phyloP scores from a whole-genome alignment of 2,113 vertebrate species.

The Axis porcinus region DNA sequence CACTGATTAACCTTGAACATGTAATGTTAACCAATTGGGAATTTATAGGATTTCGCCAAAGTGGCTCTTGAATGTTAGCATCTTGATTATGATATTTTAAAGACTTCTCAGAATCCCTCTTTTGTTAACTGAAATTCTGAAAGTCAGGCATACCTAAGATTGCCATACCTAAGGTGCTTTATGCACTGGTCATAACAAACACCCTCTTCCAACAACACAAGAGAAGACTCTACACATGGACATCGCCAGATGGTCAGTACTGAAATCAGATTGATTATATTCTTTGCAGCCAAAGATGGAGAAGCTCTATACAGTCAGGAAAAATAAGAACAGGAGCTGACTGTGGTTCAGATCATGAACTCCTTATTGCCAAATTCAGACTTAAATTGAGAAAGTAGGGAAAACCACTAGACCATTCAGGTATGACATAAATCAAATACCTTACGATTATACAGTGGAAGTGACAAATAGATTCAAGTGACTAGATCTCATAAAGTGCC shows the following conservation, averaged over 20 bases:
- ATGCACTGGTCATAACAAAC: background rate
- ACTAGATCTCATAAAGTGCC: background rate
- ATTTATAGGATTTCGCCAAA: slow-evolving; percentile 21
- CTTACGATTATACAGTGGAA: background rate
- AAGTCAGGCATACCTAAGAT: background rate
- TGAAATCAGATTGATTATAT: background rate
- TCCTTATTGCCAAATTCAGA: background rate
- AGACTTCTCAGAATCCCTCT: slow-evolving; percentile 32
- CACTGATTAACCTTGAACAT: slow-evolving; percentile 23
- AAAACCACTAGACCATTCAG: background rate
- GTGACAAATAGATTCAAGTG: background rate
- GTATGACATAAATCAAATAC: background rate
- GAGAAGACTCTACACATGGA: background rate
- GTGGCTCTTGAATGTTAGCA: slow-evolving; percentile 21
- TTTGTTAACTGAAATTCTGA: slow-evolving; percentile 34
- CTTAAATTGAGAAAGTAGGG: background rate
- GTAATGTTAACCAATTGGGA: slow-evolving; percentile 28
- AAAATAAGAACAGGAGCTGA: background rate
- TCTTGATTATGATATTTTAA: slow-evolving; percentile 37
- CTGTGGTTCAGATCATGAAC: background rate
- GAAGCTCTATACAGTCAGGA: background rate
- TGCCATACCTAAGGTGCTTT: background rate
- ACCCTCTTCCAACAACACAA: background rate
- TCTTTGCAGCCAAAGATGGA: background rate
- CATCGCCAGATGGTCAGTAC: background rate